A percentile compares a stretch with the other conserved stretches of the same genome.
These are phyloP conservation scores for Anthopleura sola DNA, from an alignment of 64 coral and sea anemone species.

Conservation along the genomic window DNA sequence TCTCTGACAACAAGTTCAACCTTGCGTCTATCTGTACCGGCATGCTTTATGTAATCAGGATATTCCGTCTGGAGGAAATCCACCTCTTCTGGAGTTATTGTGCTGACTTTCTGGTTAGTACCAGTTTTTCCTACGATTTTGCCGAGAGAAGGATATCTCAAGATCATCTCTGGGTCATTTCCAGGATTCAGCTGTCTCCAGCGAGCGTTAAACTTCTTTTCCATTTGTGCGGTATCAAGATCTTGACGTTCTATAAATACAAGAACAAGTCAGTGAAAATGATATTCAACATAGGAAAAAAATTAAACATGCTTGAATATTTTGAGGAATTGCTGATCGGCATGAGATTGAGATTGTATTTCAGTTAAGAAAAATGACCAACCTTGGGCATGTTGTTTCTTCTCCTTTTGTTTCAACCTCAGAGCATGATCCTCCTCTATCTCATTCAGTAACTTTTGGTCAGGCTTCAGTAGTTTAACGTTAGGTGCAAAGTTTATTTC, in stretches of 20 bases:
- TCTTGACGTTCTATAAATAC: not conserved
- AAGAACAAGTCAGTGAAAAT: not conserved
- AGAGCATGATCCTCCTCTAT: not conserved
- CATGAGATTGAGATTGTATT: not conserved
- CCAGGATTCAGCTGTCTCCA: conserved; percentile 4
- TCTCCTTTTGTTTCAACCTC: not conserved
- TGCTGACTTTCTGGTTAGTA: conserved; percentile 52
- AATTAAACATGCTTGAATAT: too few species aligned
- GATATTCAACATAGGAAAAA: not conserved
- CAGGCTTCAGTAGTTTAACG: not conserved
- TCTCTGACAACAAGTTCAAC: not conserved
- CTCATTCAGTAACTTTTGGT: not conserved
- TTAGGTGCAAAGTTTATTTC: not conserved
- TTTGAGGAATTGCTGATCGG: too few species aligned
- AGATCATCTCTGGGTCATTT: conserved; percentile 60
- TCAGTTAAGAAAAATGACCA: not conserved
- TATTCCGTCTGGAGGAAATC: conserved; percentile 90
- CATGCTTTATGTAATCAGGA: conserved; percentile 24
- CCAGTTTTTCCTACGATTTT: conserved; percentile 32
- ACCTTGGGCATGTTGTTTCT: not conserved
- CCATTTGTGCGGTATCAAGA: not conserved
- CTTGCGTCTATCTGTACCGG: not conserved
- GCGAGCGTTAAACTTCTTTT: not conserved
- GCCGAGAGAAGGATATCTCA: conserved; percentile 56
- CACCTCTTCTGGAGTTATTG: conserved; percentile 66